These are phyloP conservation scores for Archips crataeganus DNA, from an alignment of 2,888 invertebrate species.

Conservation along the genomic window DNA sequence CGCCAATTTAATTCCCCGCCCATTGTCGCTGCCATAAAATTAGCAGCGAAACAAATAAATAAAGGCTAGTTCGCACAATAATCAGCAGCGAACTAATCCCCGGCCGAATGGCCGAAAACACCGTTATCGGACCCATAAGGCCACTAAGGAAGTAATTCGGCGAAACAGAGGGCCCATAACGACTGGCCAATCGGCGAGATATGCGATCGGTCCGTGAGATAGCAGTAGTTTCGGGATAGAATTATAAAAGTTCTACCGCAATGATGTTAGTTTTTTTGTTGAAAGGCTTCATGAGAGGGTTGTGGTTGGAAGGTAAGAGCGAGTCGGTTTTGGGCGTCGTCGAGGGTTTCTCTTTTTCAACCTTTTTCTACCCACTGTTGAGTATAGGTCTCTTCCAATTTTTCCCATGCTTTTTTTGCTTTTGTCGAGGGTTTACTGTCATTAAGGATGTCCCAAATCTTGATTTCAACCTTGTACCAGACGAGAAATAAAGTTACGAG, in stretches of 20 bases:
- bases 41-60: slow-evolving; percentile 37
- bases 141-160: slow-evolving; percentile 73
- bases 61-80: slow-evolving; percentile 49
- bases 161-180: slow-evolving; percentile 67
- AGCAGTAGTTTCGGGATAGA: slow-evolving; percentile 42
- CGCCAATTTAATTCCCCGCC: slow-evolving; percentile 8
- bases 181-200: slow-evolving; percentile 53
- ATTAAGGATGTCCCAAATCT: too few relatives aligned
- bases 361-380: too few relatives aligned
- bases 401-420: too few relatives aligned
- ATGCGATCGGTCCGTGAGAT: slow-evolving; percentile 66
- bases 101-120: slow-evolving; percentile 57
- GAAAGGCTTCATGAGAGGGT: background rate
- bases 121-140: slow-evolving; percentile 76
- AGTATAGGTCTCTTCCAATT: too few relatives aligned
- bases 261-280: background rate
- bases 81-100: slow-evolving; percentile 68
- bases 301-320: background rate
- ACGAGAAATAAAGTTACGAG: too few relatives aligned
- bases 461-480: too few relatives aligned
- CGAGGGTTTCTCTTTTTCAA: too few relatives aligned
- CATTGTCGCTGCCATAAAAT: slow-evolving; percentile 39
- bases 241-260: slow-evolving; percentile 14
- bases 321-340: too few relatives aligned
- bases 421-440: too few relatives aligned